A percentile compares a stretch with the other conserved stretches of the same genome.
phyloP scores from a whole-genome alignment of 2,797 vertebrate genomes.

The Sciaenops ocellatus region DNA sequence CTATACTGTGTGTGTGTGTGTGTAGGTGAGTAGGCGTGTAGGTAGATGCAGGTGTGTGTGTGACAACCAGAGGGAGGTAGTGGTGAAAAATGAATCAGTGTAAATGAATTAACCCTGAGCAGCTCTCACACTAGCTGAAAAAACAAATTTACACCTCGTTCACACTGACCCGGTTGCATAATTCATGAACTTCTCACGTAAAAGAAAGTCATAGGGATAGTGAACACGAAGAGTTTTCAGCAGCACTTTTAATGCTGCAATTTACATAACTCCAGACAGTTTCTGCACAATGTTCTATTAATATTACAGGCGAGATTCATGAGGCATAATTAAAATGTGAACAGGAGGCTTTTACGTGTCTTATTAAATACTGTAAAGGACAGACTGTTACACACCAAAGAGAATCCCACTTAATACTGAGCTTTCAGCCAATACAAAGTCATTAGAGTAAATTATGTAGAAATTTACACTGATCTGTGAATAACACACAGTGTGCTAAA shows the following conservation, averaged over 20 bases:
- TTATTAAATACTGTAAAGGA: slow-evolving; percentile 18
- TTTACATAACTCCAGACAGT: slow-evolving; percentile 34
- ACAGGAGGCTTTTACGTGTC: slow-evolving; percentile 21
- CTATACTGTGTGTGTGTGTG: slow-evolving; percentile 15
- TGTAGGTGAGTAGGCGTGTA: slow-evolving; percentile 4
- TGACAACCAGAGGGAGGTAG: slow-evolving; percentile 29
- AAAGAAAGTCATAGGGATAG: slow-evolving; percentile 12
- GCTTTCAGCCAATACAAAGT: background rate
- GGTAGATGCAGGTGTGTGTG: slow-evolving; percentile 21
- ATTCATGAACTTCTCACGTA: slow-evolving; percentile 41
- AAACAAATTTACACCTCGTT: slow-evolving; percentile 67
- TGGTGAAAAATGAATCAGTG: slow-evolving; percentile 48
- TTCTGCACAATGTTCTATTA: slow-evolving; percentile 6
- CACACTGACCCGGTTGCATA: slow-evolving; percentile 46
- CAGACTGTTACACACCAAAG: background rate
- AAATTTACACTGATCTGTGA: background rate
- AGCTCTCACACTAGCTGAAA: slow-evolving; percentile 43
- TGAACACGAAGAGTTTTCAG: background rate
- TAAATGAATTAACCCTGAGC: slow-evolving; percentile 61
- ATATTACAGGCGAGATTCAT: slow-evolving; percentile 13
- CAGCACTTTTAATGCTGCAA: slow-evolving; percentile 13
- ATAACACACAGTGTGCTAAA: background rate
- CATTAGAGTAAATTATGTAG: background rate
- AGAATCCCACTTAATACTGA: background rate
- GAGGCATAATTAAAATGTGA: slow-evolving; percentile 28